Conservation (phyloP, 1,140 invertebrate genomes). For the Tetragonula clypearis region DNA sequence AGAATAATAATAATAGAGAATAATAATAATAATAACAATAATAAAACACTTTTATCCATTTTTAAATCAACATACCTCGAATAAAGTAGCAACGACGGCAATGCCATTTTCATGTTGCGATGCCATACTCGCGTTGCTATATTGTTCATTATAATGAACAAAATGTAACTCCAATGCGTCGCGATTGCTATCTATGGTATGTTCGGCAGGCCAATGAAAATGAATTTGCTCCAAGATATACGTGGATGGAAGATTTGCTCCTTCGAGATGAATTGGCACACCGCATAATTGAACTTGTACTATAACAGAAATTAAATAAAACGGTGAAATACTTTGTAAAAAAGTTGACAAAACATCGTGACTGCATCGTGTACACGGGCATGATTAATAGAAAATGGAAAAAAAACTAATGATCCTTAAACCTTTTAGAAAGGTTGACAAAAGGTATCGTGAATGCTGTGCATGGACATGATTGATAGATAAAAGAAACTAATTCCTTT, state of each 20-base stretch:
- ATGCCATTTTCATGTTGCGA: constrained; percentile 84
- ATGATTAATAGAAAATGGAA: neutral
- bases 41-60: neutral
- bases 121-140: constrained; percentile 83
- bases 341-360: neutral
- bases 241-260: constrained; percentile 81
- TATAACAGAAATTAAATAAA: constrained; percentile 41
- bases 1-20: neutral
- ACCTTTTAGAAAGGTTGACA: too few relatives aligned
- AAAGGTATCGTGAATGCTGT: neutral
- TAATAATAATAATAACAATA: neutral
- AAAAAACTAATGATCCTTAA: neutral
- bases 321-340: neutral
- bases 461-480: neutral
- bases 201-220: constrained; percentile 91
- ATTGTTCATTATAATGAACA: constrained; percentile 86
- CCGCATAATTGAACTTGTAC: constrained; percentile 74
- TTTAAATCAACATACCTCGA: constrained; percentile 82
- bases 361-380: neutral
- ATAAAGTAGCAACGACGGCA: constrained; percentile 87
- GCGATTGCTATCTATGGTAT: constrained; percentile 84
- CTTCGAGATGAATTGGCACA: constrained; percentile 75
- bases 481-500: neutral
- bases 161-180: constrained; percentile 86
- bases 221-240: constrained; percentile 88